Evolutionary conservation across 2,797 vertebrate species (phyloP).

Genomic region (Coregonus sp.): DNA sequence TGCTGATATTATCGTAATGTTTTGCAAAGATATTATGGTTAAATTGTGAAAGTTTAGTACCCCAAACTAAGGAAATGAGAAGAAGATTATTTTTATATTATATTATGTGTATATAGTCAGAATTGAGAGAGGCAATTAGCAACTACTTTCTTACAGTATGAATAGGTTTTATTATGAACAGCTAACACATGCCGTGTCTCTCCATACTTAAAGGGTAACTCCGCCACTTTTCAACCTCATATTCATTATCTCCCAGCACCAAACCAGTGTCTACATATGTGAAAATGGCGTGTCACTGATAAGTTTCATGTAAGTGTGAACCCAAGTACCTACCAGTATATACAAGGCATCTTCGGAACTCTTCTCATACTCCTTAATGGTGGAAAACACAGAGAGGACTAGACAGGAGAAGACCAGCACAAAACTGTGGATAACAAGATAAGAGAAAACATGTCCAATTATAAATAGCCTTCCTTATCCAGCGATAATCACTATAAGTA

Average conservation of each 20-base stretch:
- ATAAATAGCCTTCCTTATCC: neutral
- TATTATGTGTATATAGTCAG: neutral
- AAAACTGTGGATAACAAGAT: slow-evolving; percentile 74
- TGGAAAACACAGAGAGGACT: slow-evolving; percentile 96
- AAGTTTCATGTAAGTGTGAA: neutral
- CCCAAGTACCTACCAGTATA: slow-evolving; percentile 83
- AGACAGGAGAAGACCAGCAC: slow-evolving; percentile 96
- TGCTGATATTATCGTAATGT: neutral
- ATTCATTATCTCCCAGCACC: too few species aligned
- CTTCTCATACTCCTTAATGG: slow-evolving; percentile 96
- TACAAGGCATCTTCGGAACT: slow-evolving; percentile 95
- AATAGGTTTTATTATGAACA: neutral
- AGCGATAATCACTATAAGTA: neutral
- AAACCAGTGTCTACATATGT: neutral
- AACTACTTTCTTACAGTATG: too few species aligned
- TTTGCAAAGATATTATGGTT: neutral
- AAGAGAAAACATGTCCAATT: neutral
- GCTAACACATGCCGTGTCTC: neutral
- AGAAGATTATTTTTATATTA: neutral
- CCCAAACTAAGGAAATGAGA: neutral
- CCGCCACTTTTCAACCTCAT: too few species aligned
- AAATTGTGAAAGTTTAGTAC: neutral
- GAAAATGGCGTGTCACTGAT: neutral
- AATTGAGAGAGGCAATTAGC: neutral
- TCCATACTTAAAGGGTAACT: neutral